These are phyloP conservation scores for Propithecus perrieri DNA, from an alignment of 2,797 vertebrate species.

Conservation along the genomic window DNA sequence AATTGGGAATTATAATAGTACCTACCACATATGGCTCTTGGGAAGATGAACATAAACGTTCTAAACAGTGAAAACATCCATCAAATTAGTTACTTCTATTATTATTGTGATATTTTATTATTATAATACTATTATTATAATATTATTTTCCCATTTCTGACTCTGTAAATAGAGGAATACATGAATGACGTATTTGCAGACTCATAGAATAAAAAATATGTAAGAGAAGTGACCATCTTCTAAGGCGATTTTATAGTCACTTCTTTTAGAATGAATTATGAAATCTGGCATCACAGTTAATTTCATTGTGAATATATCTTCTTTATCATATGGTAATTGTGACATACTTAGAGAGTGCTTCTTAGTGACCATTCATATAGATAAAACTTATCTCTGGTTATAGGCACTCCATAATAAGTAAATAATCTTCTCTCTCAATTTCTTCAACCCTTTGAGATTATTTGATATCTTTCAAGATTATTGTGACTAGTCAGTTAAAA, in stretches of 20 bases:
- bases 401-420: neutral
- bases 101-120: neutral
- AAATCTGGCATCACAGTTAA: neutral
- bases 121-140: neutral
- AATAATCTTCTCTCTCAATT: neutral
- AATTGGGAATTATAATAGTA: neutral
- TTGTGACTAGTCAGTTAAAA: neutral
- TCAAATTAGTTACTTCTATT: neutral
- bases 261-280: neutral
- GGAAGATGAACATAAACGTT: neutral
- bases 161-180: neutral
- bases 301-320: neutral
- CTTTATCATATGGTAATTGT: neutral
- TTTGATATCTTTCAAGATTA: neutral
- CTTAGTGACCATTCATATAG: neutral
- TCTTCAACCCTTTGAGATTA: neutral
- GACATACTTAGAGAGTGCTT: neutral
- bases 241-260: neutral
- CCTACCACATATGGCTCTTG: neutral
- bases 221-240: neutral
- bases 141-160: neutral
- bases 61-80: neutral
- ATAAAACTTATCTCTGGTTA: neutral
- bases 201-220: neutral
- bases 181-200: neutral